phyloP scores from a whole-genome alignment of 2,888 invertebrate genomes.

The Rotaria socialis region DNA sequence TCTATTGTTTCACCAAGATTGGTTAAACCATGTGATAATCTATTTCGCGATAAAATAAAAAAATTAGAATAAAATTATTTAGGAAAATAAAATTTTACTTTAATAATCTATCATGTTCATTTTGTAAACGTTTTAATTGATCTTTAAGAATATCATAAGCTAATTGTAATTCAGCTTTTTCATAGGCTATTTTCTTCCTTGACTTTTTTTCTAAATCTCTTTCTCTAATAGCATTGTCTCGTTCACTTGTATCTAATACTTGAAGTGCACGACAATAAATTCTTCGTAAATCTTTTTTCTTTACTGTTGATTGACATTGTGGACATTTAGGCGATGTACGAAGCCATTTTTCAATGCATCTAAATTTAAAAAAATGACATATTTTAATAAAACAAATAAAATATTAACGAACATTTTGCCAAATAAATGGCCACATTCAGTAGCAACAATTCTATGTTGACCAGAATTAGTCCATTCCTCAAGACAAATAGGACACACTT shows the following conservation, averaged over 20 bases:
- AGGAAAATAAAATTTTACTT: constrained; percentile 46
- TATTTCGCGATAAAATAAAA: background rate
- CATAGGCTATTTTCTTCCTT: constrained; percentile 67
- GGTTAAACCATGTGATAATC: background rate
- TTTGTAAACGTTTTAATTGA: constrained; percentile 53
- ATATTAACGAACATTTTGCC: constrained; percentile 63
- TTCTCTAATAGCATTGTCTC: constrained; percentile 67
- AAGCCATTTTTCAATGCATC: constrained; percentile 75
- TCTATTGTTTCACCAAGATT: background rate
- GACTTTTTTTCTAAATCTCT: constrained; percentile 66
- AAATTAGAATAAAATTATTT: background rate
- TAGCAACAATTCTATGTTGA: constrained; percentile 75
- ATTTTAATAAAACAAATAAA: background rate
- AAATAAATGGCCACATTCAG: constrained; percentile 87
- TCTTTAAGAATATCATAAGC: constrained; percentile 53
- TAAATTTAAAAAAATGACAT: constrained; percentile 47
- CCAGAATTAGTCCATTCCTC: constrained; percentile 82
- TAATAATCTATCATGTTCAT: constrained; percentile 49
- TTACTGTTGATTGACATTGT: constrained; percentile 75
- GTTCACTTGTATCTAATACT: constrained; percentile 74
- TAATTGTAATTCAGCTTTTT: constrained; percentile 59
- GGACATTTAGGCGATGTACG: constrained; percentile 69
- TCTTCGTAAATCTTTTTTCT: constrained; percentile 69
- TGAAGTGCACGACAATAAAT: constrained; percentile 71
- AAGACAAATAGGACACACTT: constrained; percentile 76